phyloP scores from a whole-genome alignment of 2,113 vertebrate genomes.

The Eurystomus gularis region DNA sequence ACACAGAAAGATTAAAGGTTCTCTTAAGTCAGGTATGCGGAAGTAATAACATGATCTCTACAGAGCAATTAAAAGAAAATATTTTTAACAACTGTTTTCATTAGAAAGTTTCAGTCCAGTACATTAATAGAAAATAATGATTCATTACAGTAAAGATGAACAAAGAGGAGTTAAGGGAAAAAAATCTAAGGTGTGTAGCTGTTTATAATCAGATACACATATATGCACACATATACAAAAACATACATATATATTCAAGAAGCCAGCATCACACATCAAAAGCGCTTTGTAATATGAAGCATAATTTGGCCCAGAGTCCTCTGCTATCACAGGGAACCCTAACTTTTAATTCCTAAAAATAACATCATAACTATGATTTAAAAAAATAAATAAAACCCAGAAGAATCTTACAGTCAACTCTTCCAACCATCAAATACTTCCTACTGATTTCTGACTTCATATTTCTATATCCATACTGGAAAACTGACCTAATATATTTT shows the following conservation, averaged over 20 bases:
- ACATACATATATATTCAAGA: neutral
- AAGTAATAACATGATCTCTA: neutral
- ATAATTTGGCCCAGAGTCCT: neutral
- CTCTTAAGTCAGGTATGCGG: neutral
- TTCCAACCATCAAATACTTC: neutral
- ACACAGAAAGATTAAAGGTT: neutral
- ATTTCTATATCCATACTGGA: neutral
- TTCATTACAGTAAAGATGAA: neutral
- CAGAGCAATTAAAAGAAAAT: neutral
- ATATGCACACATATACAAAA: neutral
- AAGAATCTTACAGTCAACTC: neutral
- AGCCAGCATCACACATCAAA: neutral
- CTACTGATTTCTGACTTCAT: neutral
- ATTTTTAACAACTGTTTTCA: neutral
- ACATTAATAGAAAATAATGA: neutral
- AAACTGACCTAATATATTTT: neutral
- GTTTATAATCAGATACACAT: neutral
- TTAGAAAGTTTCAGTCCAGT: neutral
- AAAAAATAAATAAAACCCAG: neutral
- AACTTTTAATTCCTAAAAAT: neutral
- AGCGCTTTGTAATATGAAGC: neutral
- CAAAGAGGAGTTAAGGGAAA: neutral
- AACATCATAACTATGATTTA: neutral
- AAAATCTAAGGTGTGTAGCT: neutral
- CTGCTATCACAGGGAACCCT: neutral